Percentiles rank a stretch among this genome's conserved stretches.
Conservation (phyloP, 1,140 invertebrate genomes). For the Nebria ingens region DNA sequence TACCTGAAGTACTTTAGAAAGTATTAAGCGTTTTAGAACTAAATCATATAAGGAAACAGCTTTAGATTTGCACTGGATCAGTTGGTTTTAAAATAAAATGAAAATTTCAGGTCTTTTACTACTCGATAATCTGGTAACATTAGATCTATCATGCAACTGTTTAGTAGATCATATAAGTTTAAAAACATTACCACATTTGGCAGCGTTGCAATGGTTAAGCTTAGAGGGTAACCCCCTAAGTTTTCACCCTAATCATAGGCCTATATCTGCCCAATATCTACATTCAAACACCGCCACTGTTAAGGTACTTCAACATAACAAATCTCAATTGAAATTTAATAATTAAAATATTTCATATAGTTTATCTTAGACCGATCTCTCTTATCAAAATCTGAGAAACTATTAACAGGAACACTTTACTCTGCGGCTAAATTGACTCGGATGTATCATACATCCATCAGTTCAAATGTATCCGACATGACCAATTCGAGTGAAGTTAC, state of each 20-base stretch:
- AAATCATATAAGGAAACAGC: not conserved
- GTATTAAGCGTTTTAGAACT: too few species aligned
- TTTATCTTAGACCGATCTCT: conserved; percentile 46
- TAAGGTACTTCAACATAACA: conserved; percentile 29
- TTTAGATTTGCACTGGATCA: not conserved
- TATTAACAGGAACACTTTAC: conserved; percentile 32
- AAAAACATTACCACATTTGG: conserved; percentile 42
- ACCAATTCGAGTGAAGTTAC: conserved; percentile 11
- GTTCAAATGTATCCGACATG: conserved; percentile 20
- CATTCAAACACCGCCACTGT: conserved; percentile 41
- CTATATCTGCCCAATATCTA: conserved; percentile 42
- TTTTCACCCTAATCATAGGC: conserved; percentile 46
- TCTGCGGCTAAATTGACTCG: conserved; percentile 14
- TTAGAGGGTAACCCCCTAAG: conserved; percentile 50
- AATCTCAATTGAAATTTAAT: conserved; percentile 14
- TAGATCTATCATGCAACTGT: conserved; percentile 53
- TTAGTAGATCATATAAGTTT: conserved; percentile 46
- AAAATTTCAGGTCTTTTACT: conserved; percentile 30
- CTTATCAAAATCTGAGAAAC: conserved; percentile 42
- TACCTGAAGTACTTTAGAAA: too few species aligned
- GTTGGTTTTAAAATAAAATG: not conserved
- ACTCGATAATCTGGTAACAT: conserved; percentile 41
- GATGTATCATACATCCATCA: conserved; percentile 9
- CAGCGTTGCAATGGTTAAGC: conserved; percentile 41
- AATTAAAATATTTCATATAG: conserved; percentile 19